Percentiles rank a stretch among this genome's conserved stretches.
Evolutionary conservation across 92 coral and sea anemone genomes (phyloP).

Genomic region (Paragorgia papillata): DNA sequence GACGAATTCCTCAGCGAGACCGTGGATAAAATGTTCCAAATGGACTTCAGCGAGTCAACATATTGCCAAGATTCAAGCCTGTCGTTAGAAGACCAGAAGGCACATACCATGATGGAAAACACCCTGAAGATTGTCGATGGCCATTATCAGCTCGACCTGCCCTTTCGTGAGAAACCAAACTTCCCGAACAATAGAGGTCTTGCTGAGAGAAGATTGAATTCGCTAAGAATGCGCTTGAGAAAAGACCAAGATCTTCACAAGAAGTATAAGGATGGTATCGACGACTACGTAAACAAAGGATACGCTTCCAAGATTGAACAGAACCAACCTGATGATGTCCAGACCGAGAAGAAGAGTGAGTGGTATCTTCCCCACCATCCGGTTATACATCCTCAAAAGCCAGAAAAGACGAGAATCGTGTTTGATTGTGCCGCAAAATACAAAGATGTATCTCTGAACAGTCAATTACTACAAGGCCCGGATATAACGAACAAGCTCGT

Average conservation of each 20-base stretch:
- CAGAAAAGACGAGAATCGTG: conserved; percentile 51
- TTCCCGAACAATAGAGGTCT: conserved; percentile 43
- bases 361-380: conserved; percentile 52
- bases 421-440: conserved; percentile 60
- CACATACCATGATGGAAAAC: too few species aligned
- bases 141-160: conserved; percentile 39
- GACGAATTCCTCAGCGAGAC: conserved; percentile 13
- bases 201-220: conserved; percentile 49
- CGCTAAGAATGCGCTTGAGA: conserved; percentile 40
- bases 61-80: background rate
- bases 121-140: too few species aligned
- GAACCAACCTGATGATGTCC: conserved; percentile 9
- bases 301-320: conserved; percentile 40
- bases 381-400: conserved; percentile 49
- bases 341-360: conserved; percentile 2
- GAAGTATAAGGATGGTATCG: conserved; percentile 44
- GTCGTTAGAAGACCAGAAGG: conserved; percentile 44
- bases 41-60: conserved; percentile 30
- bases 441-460: conserved; percentile 49
- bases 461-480: conserved; percentile 54
- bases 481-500: conserved; percentile 58
- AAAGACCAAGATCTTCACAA: conserved; percentile 33
- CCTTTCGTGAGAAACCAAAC: conserved; percentile 41
- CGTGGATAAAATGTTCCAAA: conserved; percentile 11
- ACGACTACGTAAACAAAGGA: conserved; percentile 51